These are phyloP conservation scores for Madoqua kirkii DNA, from an alignment of 2,113 vertebrate genomes.

Conservation along the genomic window DNA sequence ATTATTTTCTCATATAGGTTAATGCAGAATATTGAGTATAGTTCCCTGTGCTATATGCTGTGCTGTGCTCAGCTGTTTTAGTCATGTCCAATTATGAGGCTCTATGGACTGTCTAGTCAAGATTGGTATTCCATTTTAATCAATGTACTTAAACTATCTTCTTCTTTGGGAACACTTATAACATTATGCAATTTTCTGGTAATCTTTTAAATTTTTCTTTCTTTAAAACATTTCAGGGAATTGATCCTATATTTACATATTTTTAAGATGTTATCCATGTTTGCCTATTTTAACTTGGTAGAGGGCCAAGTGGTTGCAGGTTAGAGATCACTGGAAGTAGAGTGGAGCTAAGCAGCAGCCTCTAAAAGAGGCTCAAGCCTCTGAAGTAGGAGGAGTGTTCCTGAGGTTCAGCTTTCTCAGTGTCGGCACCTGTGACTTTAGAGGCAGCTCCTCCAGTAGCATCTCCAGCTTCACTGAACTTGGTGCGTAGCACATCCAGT, in stretches of 20 bases:
- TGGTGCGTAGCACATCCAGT: not conserved
- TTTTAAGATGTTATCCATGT: not conserved
- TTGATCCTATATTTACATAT: not conserved
- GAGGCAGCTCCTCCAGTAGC: not conserved
- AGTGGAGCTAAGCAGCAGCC: constrained; percentile 4
- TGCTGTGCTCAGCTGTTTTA: not conserved
- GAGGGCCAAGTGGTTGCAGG: not conserved
- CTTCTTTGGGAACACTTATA: not conserved
- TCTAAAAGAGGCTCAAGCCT: not conserved
- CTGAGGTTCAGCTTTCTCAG: not conserved
- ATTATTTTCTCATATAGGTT: not conserved
- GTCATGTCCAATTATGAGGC: not conserved
- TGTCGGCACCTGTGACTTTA: not conserved
- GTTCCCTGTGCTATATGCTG: not conserved
- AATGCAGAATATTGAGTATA: not conserved
- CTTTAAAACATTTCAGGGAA: not conserved
- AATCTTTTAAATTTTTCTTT: not conserved
- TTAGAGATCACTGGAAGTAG: not conserved
- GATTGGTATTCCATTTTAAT: not conserved
- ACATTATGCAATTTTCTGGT: not conserved
- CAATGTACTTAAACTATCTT: not conserved
- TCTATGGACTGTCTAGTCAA: not conserved
- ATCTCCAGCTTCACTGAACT: not conserved
- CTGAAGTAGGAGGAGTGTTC: not conserved
- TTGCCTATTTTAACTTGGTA: not conserved